Percentiles rank a stretch among this genome's conserved stretches.
These are phyloP conservation scores for Misgurnus anguillicaudatus DNA, from an alignment of 2,113 vertebrate species.

Conservation along the genomic window DNA sequence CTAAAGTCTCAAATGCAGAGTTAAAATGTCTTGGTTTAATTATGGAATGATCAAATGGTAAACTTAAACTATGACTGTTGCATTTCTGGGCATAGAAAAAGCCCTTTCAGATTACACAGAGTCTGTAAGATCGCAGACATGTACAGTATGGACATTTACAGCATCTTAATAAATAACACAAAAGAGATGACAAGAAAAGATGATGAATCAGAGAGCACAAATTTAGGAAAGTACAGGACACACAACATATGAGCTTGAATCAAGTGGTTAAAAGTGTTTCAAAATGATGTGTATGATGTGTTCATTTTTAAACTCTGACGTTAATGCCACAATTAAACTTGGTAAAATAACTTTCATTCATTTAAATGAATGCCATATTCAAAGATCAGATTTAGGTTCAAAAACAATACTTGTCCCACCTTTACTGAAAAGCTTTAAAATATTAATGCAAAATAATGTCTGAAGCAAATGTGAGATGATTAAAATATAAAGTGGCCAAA, in stretches of 20 bases:
- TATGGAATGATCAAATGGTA: slow-evolving; percentile 27
- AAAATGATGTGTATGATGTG: neutral
- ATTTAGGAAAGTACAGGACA: neutral
- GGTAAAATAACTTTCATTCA: neutral
- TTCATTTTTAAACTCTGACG: neutral
- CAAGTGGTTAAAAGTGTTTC: neutral
- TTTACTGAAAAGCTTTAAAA: too few relatives aligned
- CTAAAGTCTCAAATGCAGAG: neutral
- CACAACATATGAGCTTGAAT: neutral
- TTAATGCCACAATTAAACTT: neutral
- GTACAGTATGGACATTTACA: slow-evolving; percentile 42
- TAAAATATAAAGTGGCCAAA: neutral
- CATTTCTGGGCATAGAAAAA: too few relatives aligned
- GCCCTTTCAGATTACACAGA: too few relatives aligned
- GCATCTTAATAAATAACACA: slow-evolving; percentile 57
- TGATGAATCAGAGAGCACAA: neutral
- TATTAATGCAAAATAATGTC: too few relatives aligned
- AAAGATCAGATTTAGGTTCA: neutral
- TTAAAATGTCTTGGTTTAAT: slow-evolving; percentile 45
- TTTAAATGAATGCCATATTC: neutral
- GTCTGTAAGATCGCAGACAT: slow-evolving; percentile 31
- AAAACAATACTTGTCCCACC: neutral
- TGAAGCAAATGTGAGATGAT: neutral
- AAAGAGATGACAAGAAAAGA: neutral
- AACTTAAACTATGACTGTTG: too few relatives aligned